Evolutionary conservation across 2,888 invertebrate genomes (phyloP), one percentile per base, ranked within the genome.

Genomic region (Rhaphigaster nebulosa): DNA sequence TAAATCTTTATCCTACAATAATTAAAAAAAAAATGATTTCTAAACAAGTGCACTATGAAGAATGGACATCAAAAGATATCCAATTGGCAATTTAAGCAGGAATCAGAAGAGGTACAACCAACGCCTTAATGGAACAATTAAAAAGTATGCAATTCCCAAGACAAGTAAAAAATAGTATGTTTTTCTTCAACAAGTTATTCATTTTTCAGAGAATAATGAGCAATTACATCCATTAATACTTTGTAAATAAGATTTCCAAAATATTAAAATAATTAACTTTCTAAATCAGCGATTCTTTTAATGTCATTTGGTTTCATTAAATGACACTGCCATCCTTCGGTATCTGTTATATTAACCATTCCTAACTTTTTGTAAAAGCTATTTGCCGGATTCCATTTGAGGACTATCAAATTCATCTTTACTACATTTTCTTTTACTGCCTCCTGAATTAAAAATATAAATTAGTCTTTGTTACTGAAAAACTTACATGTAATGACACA

Each of bases 351-450:
- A 94, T 97, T 95, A 5, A 93, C 93, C 0, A 97, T 97, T 91
- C 97, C 96, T 92, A 96, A 94, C 87, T 94, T 94, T 92, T 96
- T 95, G 93, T 98, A 98, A 94, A 98, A 97, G 12, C 95, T 94
- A 41, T 95, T 94, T 0, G 98, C 97, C 5, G 96, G 96, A 94
- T 98, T 98, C 98, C 98, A 98, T 88, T 96, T 95, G 80, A 98
- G 94, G 23, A 98, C 97, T 93, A 96, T 95, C 93, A 98, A 97
- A 93, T 98, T 97, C 90, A 98, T 93, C 88, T 97, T 95, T 20
- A 93, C 93, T 92, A 96, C 96, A 8, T 94, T 94, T n/a, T 93
- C 94, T 0, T 94, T 93, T 6, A 93, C 91, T 20, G 94, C 94
- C 93, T 93, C 93, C 94, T 94, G 90, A 34, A 93, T 92, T n/a